Percentiles rank a stretch among this genome's conserved stretches.
These are phyloP conservation scores for Antheraea pernyi DNA, from an alignment of 1,140 invertebrate genomes.

Conservation along the genomic window DNA sequence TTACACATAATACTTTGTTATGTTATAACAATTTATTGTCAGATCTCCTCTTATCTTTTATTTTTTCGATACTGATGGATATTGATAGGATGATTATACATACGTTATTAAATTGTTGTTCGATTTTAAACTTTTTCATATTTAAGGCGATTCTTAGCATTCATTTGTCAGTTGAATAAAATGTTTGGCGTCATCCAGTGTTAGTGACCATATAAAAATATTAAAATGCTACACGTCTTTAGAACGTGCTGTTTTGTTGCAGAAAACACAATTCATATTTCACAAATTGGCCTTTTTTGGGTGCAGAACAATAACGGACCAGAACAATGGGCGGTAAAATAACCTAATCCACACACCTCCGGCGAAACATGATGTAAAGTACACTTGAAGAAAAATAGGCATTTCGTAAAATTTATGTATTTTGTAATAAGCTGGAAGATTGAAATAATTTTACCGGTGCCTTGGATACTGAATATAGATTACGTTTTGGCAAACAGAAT, in stretches of 20 bases:
- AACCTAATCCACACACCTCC: constrained; percentile 8
- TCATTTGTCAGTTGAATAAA: background rate
- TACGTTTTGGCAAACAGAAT: too few species aligned
- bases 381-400: background rate
- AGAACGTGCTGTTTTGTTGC: background rate
- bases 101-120: too few species aligned
- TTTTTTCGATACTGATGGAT: too few species aligned
- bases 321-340: constrained; percentile 23
- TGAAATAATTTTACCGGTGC: background rate
- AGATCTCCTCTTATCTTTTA: too few species aligned
- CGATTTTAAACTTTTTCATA: background rate
- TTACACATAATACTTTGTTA: background rate
- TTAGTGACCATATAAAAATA: too few species aligned
- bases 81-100: too few species aligned
- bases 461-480: background rate
- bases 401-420: constrained; percentile 1
- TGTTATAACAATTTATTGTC: too few species aligned
- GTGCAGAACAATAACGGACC: constrained; percentile 18
- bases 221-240: background rate
- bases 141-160: background rate
- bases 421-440: background rate
- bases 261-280: constrained; percentile 15
- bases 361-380: constrained; percentile 3
- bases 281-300: constrained; percentile 25
- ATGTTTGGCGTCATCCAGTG: too few species aligned